phyloP scores from a whole-genome alignment of 2,113 vertebrate genomes.

The Choloepus hoffmanni region DNA sequence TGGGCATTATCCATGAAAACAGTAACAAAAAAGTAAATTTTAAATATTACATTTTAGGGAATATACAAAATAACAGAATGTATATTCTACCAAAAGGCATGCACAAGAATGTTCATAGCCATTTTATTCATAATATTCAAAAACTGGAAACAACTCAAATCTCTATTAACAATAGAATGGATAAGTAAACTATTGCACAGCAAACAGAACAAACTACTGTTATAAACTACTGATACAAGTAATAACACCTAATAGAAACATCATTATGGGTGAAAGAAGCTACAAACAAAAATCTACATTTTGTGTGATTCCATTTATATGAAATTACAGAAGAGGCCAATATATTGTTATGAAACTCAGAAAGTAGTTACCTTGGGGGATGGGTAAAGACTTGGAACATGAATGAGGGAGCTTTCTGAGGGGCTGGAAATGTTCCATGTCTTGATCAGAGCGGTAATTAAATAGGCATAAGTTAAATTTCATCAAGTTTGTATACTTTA shows the following conservation, averaged over 20 bases:
- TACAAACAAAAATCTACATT: neutral
- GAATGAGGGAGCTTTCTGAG: neutral
- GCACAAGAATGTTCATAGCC: neutral
- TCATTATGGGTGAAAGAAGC: neutral
- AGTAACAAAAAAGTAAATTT: slow-evolving; percentile 5
- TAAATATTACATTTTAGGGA: slow-evolving; percentile 37
- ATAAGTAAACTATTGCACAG: neutral
- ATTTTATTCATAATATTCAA: neutral
- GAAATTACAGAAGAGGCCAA: neutral
- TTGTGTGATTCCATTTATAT: neutral
- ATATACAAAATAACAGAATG: neutral
- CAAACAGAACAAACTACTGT: neutral
- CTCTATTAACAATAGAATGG: neutral
- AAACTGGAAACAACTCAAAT: slow-evolving; percentile 18
- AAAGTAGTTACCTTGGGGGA: accelerated
- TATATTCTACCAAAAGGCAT: neutral
- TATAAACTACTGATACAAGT: too few relatives aligned
- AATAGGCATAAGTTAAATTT: neutral
- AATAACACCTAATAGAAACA: neutral
- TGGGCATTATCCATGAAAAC: slow-evolving; percentile 1
- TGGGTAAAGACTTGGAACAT: neutral
- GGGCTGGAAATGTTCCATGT: neutral
- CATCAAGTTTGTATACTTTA: neutral
- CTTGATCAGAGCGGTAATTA: neutral
- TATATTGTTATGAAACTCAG: neutral